Evolutionary conservation across 2,113 vertebrate species (phyloP), one percentile per base, ranked within the genome.

Genomic region (Rana temporaria): DNA sequence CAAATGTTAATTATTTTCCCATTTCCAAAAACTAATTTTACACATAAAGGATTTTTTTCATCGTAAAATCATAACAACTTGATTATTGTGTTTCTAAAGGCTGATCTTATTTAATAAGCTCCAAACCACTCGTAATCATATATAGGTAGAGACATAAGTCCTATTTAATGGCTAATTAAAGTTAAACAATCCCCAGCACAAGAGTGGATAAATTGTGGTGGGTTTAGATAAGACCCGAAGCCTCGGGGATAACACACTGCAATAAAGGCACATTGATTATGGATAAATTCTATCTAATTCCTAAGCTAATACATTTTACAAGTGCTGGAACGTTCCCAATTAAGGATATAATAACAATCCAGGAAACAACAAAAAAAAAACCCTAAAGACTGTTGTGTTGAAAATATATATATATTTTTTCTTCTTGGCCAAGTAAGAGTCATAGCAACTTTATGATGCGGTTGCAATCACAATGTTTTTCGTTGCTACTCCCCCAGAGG

Each of bases 251-350:
- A 48, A 5, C 34, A 20, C 57, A 63, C 30, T 59, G 60, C 38
- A 56, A 53, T 64, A 71, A 81, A 59, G 59, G 6, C 22, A 34
- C 71, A 80, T 60, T 74, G 70, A 82, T 82, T 82, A 75, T 66
- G 62, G 62, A 66, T 75, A 34, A 65, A 73, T 73, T 75, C 22
- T 65, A 55, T 56, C 59, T 62, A 73, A 53, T 65, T 66, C n/a
- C 60, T 67, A 48, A 57, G 70, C 48, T 57, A 74, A 63, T 38
- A 22, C 8, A 30, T 32, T 22, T 59, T 20, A 64, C 42, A 38
- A 15, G 59, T 42, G 53, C 19, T 75, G 70, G 70, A 57, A 66
- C 30, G 57, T 73, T 38, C 42, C 32, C 79, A 81, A 72, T 81
- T 72, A 71, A 63, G 24, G 34, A 65, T 73, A 56, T 65, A 69